These are phyloP conservation scores for Brachionus angularis DNA, from an alignment of 1,140 invertebrate genomes.

Conservation along the genomic window DNA sequence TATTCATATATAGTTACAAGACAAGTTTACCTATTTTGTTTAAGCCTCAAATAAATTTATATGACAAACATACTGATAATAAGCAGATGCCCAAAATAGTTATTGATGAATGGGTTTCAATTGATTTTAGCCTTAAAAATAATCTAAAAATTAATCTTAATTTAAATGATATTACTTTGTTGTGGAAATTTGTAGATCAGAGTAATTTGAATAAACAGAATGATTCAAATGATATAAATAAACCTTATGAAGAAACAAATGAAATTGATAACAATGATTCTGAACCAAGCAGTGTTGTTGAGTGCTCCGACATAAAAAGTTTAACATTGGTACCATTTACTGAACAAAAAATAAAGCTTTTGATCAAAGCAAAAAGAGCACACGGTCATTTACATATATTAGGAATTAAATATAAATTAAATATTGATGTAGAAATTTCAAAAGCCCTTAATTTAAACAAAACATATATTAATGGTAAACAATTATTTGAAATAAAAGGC, in stretches of 20 bases:
- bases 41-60: neutral
- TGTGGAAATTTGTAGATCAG: slow-evolving; percentile 1
- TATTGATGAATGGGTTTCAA: slow-evolving; percentile 2
- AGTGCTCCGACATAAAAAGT: neutral
- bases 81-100: neutral
- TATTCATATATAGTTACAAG: neutral
- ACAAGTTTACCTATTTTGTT: slow-evolving; percentile 2
- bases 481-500: slow-evolving; percentile 31
- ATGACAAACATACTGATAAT: neutral
- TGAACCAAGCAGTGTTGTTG: neutral
- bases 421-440: neutral
- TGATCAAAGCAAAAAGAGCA: neutral
- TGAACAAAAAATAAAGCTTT: neutral
- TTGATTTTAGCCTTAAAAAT: neutral
- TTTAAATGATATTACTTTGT: neutral
- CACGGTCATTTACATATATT: slow-evolving; percentile 4
- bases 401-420: slow-evolving; percentile 11
- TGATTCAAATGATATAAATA: neutral
- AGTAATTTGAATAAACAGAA: too few species aligned
- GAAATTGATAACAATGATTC: neutral
- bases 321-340: neutral
- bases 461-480: neutral
- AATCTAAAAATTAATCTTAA: slow-evolving; percentile 1
- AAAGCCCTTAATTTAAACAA: neutral
- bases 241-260: neutral